Conservation (phyloP, 53 echinoderm and acorn worm genomes). For the Apostichopus leukothele region DNA sequence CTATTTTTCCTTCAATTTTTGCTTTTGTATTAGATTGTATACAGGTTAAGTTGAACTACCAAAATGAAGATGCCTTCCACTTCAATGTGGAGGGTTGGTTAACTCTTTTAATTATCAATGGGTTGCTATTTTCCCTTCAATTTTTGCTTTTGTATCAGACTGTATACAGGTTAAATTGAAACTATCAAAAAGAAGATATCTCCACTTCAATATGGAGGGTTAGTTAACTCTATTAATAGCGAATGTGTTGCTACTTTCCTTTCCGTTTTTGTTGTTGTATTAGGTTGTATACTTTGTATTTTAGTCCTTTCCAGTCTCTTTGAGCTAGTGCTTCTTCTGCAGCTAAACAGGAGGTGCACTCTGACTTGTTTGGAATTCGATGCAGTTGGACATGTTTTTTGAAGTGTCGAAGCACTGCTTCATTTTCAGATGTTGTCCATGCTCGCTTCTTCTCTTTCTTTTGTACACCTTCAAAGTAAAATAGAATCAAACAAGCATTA, state of each 20-base stretch:
- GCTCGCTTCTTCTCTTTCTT: background rate
- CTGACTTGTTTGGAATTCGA: slow-evolving; percentile 53
- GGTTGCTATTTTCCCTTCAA: background rate
- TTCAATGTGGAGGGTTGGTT: too few species aligned
- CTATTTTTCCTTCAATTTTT: background rate
- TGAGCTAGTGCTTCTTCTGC: slow-evolving; percentile 40
- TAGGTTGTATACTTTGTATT: slow-evolving; percentile 57
- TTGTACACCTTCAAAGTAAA: background rate
- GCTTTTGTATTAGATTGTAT: too few species aligned
- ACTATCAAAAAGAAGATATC: too few species aligned
- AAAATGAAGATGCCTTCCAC: too few species aligned
- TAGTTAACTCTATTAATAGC: too few species aligned
- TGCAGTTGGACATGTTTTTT: slow-evolving; percentile 28
- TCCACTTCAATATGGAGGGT: too few species aligned
- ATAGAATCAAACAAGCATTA: too few species aligned
- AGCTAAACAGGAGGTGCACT: slow-evolving; percentile 47
- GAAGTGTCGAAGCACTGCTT: slow-evolving; percentile 30
- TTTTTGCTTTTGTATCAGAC: slow-evolving; percentile 29
- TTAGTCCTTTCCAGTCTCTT: slow-evolving; percentile 57
- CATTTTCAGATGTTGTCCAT: slow-evolving; percentile 11
- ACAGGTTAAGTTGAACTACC: too few species aligned
- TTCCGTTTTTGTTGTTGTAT: slow-evolving; percentile 34
- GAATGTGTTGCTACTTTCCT: background rate
- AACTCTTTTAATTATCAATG: too few species aligned
- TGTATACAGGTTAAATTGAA: slow-evolving; percentile 27